Evolutionary conservation across 2,888 invertebrate species (phyloP), one percentile per base, ranked within the genome.

Genomic region (Amorpha juglandis): DNA sequence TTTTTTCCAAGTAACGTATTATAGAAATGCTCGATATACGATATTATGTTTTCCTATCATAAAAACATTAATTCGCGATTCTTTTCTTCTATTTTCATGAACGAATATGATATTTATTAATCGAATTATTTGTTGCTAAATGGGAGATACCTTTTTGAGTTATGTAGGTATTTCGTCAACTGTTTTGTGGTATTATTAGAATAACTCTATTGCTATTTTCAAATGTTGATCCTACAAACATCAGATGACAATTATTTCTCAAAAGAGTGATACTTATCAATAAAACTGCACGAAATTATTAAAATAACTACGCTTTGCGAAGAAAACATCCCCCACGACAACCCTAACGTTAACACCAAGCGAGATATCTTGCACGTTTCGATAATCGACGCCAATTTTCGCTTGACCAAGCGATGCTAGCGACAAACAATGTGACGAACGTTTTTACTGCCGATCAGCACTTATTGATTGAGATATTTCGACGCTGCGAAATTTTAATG

Each of bases 381-480:
- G 19, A 21, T 42, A 58, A 58, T 58, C 16, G 19, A 19, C 58
- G 0, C 58, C 38, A n/a, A 58, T 58, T 38, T 58, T 48, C 64
- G 47, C 64, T 58, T 47, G 48, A 48, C 21, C 66, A 65, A 48
- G 35, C 58, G 69, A 52, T 63, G 68, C 51, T 68, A 66, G 65
- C 67, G 63, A 55, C 48, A 16, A 35, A 62, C 64, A 64, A 71
- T 69, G 55, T 70, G 62, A 64, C 58, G 66, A 72, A 64, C 69
- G 68, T 83, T 83, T 84, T 84, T 74, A 74, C 67, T 67, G 66
- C 68, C 71, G 64, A 74, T 74, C 71, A 70, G 69, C 70, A 72
- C 74, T 79, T 81, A 80, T 82, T 83, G 84, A 86, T 87, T 83
- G 78, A 85, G 83, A 78, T 81, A 83, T 87, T 83, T 74, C 70